Conservation (phyloP, 2,797 vertebrate genomes). For the Ptychobarbus kaznakovi region DNA sequence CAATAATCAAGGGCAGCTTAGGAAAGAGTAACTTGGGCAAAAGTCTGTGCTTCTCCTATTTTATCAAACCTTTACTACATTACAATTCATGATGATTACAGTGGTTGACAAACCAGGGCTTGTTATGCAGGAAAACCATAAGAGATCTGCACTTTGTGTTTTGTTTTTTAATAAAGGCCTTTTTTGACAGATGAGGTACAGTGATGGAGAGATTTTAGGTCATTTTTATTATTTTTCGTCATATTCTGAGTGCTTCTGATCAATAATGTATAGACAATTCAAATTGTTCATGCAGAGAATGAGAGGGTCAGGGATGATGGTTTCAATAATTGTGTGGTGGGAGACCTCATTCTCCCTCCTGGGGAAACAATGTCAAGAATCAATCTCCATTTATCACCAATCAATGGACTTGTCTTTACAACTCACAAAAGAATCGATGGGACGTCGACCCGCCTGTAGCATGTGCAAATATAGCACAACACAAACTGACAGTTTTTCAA, state of each 20-base stretch:
- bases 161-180: constrained; percentile 15
- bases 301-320: background rate
- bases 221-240: background rate
- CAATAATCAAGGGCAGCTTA: background rate
- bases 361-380: constrained; percentile 38
- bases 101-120: background rate
- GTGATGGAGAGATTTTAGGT: background rate
- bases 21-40: background rate
- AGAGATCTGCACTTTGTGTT: background rate
- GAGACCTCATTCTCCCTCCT: constrained; percentile 29
- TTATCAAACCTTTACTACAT: background rate
- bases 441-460: background rate
- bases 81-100: background rate
- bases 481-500: constrained; percentile 31
- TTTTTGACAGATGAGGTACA: background rate
- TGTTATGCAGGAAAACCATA: background rate
- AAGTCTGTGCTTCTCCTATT: background rate
- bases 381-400: constrained; percentile 48
- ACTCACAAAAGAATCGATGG: constrained; percentile 22
- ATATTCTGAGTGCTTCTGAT: background rate
- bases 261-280: constrained; percentile 6
- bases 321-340: constrained; percentile 29
- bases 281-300: constrained; percentile 24
- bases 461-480: constrained; percentile 32
- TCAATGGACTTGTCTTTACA: constrained; percentile 39